Conservation (phyloP, 2,113 vertebrate species). For the Irena cyanogastra region DNA sequence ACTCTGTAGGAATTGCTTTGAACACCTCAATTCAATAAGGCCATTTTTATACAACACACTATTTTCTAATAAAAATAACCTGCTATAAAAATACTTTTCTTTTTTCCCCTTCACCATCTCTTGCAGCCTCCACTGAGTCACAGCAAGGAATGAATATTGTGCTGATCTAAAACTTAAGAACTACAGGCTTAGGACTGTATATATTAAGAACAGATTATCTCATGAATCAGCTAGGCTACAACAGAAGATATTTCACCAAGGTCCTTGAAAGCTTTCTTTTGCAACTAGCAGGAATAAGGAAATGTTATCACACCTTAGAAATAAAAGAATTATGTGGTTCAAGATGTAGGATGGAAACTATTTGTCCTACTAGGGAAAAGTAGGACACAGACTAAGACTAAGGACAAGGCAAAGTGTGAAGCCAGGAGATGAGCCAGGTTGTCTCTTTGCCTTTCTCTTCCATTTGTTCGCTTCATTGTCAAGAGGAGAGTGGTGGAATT, state of each 20-base stretch:
- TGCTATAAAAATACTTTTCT: slow-evolving; percentile 31
- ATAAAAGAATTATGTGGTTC: neutral
- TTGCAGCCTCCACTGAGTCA: slow-evolving; percentile 41
- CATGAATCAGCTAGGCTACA: slow-evolving; percentile 19
- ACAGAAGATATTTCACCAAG: slow-evolving; percentile 9
- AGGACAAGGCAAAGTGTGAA: neutral
- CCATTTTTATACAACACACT: slow-evolving; percentile 45
- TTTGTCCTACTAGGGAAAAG: neutral
- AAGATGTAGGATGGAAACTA: neutral
- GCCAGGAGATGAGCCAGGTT: neutral
- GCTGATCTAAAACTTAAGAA: slow-evolving; percentile 30
- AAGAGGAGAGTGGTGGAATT: neutral
- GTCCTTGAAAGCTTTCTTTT: slow-evolving; percentile 8
- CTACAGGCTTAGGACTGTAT: neutral
- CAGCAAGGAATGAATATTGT: slow-evolving; percentile 48
- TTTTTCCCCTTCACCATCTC: neutral
- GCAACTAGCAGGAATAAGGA: neutral
- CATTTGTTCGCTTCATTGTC: neutral
- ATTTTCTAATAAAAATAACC: slow-evolving; percentile 63
- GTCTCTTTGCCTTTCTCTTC: neutral
- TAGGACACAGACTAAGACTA: neutral
- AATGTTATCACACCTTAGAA: neutral
- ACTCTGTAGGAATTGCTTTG: slow-evolving; percentile 54
- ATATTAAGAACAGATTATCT: slow-evolving; percentile 43
- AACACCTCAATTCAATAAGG: slow-evolving; percentile 54